Evolutionary conservation across 2,888 invertebrate genomes (phyloP), one percentile per base, ranked within the genome.

Genomic region (Dioctria linearis): DNA sequence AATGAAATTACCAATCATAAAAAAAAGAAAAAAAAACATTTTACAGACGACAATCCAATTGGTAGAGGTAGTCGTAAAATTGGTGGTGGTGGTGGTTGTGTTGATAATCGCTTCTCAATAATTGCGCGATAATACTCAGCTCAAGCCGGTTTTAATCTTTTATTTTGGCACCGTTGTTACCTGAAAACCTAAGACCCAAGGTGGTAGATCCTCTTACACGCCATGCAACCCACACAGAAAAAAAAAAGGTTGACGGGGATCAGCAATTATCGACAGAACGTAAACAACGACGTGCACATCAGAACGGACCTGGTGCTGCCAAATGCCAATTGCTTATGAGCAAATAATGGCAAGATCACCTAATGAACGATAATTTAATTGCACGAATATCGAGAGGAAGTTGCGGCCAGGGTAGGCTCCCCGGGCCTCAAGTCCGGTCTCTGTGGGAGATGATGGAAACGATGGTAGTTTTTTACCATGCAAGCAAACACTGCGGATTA

Each of bases 321-420:
- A 75, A 57, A 75, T 75, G 73, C 73, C 57, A 43, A 59, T 59
- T 59, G 73, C 43, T 59, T 57, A 59, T 75, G 73, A 43, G 73
- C 73, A 75, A 75, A 75, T 75, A 75, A 75, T 75, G 59, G 73
- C 59, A 13, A 51, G 73, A 59, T 59, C 59, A n/a, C 25, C 73
- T 75, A 59, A 75, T 75, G 73, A 75, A 59, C 73, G 73, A 75
- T 75, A 75, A 75, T 75, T 75, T 75, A 75, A 75, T 75, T 75
- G 73, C 73, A 59, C 59, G 73, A 75, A 75, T 13, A 59, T 75
- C 59, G 42, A 13, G 69, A 59, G 13, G 59, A 43, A 59, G 59
- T 43, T 37, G 25, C 11, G 71, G 71, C 8, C 39, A n/a, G 51
- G 51, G 71, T 13, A 51, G 11, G 4, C 59, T 25, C 25, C 25